Percentiles rank a stretch among this genome's conserved stretches.
These are phyloP conservation scores for Hippopotamus amphibius DNA, from an alignment of 2,113 vertebrate species.

Conservation along the genomic window DNA sequence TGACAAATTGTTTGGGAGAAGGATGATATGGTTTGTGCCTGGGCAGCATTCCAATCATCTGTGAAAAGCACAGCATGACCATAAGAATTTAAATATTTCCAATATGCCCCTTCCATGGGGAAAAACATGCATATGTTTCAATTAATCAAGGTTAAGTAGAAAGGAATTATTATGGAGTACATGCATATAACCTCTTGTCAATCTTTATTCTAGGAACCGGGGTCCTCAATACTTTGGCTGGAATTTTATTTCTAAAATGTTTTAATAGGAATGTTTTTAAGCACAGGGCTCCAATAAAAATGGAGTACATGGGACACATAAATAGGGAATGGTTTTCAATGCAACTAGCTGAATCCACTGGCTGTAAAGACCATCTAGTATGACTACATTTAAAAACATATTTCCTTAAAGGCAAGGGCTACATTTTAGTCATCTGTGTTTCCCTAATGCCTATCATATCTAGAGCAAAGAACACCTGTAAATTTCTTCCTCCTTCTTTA, in stretches of 20 bases:
- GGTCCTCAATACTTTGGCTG: background rate
- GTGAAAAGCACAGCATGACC: conserved; percentile 63
- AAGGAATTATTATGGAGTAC: background rate
- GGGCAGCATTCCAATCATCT: conserved; percentile 58
- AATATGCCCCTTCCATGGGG: conserved; percentile 3
- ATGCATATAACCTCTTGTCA: background rate
- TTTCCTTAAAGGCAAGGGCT: conserved; percentile 17
- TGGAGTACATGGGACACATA: background rate
- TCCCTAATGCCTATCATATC: background rate
- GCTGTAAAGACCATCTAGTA: background rate
- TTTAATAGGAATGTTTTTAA: background rate
- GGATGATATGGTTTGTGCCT: conserved; percentile 8
- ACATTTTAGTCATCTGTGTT: background rate
- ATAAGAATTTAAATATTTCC: conserved; percentile 72
- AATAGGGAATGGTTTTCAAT: background rate
- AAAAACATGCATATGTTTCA: conserved; percentile 45
- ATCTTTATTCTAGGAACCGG: background rate
- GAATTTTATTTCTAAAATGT: conserved; percentile 16
- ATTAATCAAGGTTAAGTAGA: conserved; percentile 57
- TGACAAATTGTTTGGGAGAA: conserved; percentile 64
- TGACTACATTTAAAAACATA: background rate
- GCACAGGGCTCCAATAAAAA: background rate
- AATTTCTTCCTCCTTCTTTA: background rate
- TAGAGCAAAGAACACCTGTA: background rate
- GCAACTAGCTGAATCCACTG: background rate